A percentile compares a stretch with the other conserved stretches of the same genome.
These are phyloP conservation scores for Halichoerus grypus DNA, from an alignment of 2,113 vertebrate genomes.

Conservation along the genomic window DNA sequence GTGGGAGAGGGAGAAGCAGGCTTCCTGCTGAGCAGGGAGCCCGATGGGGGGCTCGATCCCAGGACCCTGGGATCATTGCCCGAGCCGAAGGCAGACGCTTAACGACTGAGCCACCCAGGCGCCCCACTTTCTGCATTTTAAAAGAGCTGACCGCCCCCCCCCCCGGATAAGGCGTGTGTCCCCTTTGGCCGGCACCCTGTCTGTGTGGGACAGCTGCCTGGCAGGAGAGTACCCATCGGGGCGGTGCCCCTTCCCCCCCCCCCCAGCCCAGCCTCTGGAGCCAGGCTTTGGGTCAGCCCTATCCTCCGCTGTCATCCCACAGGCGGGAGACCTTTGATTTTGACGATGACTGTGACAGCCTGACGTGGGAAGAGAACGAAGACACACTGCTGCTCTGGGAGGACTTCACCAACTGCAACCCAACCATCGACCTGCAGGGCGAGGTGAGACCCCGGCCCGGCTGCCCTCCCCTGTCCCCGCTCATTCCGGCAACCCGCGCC, in stretches of 20 bases:
- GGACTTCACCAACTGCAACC: conserved; percentile 97
- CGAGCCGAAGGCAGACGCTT: too few relatives aligned
- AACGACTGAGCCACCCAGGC: too few relatives aligned
- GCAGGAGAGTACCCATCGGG: rapidly evolving
- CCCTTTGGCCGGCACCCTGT: neutral
- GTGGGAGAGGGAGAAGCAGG: too few relatives aligned
- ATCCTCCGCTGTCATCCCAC: conserved; percentile 62
- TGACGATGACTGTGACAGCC: conserved; percentile 97
- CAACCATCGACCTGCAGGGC: conserved; percentile 87
- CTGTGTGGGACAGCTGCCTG: neutral
- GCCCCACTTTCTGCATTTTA: neutral
- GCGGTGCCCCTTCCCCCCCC: neutral
- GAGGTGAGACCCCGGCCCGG: conserved; percentile 83
- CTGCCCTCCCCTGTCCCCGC: rapidly evolving
- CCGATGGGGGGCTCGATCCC: too few relatives aligned
- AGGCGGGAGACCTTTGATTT: conserved; percentile 98
- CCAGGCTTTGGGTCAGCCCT: neutral
- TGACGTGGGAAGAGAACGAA: conserved; percentile 98
- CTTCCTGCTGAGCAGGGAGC: too few relatives aligned
- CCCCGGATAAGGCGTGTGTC: rapidly evolving
- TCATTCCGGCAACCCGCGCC: rapidly evolving
- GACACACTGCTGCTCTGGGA: conserved; percentile 98
- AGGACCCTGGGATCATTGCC: too few relatives aligned
- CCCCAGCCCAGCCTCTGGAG: neutral
- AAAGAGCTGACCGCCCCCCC: neutral